Percentiles rank a stretch among this genome's conserved stretches.
Evolutionary conservation across 2,888 invertebrate genomes (phyloP).

Genomic region (Himalopsyche tibetana): DNA sequence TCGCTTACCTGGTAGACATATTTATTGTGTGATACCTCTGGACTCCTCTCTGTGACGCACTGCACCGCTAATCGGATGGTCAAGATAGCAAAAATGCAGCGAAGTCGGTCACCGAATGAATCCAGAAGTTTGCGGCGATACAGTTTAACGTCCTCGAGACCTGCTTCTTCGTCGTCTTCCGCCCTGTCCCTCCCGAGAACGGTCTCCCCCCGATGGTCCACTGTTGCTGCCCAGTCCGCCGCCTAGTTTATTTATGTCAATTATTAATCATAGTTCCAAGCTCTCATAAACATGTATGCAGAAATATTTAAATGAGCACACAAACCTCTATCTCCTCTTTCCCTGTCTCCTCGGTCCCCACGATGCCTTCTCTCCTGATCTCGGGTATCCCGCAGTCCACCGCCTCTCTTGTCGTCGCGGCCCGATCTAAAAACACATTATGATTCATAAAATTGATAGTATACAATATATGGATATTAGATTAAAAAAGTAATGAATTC

Average conservation of each 20-base stretch:
- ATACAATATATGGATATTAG: too few species aligned
- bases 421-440: slow-evolving; percentile 66
- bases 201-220: slow-evolving; percentile 68
- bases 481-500: too few species aligned
- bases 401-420: slow-evolving; percentile 68
- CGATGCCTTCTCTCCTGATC: slow-evolving; percentile 67
- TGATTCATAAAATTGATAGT: neutral
- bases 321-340: slow-evolving; percentile 62
- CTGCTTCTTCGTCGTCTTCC: slow-evolving; percentile 68
- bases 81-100: neutral
- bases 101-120: neutral
- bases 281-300: too few species aligned
- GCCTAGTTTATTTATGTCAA: neutral
- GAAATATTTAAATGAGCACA: neutral
- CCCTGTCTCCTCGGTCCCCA: slow-evolving; percentile 65
- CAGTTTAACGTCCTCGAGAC: slow-evolving; percentile 61
- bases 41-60: slow-evolving; percentile 56
- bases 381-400: slow-evolving; percentile 59
- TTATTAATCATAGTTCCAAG: too few species aligned
- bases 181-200: slow-evolving; percentile 73
- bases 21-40: slow-evolving; percentile 77
- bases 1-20: slow-evolving; percentile 75
- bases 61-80: neutral
- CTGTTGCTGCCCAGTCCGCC: slow-evolving; percentile 42
- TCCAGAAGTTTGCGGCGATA: slow-evolving; percentile 44